Evolutionary conservation across 2,888 invertebrate species (phyloP), one percentile per base, ranked within the genome.

Genomic region (Dione juno): DNA sequence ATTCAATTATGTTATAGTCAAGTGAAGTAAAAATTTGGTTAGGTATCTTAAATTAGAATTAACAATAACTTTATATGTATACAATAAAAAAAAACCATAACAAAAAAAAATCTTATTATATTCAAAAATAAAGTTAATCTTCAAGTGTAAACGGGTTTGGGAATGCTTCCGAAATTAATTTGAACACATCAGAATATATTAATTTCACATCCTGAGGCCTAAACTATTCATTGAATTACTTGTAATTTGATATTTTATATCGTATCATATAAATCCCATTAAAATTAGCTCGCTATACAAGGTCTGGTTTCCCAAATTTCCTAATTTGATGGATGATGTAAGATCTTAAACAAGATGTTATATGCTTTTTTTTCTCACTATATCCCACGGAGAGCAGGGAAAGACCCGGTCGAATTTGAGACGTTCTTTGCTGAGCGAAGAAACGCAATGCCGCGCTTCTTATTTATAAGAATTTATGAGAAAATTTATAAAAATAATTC

Each of bases 101-200:
- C 3, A 28, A 28, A 2, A 28, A 35, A 41, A 59, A 63, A 41
- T 67, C 59, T 50, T 67, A 21, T 67, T 3, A 11, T 40, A n/a
- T 14, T 13, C 14, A 28, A 43, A 10, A 1, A 37, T 35, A 59
- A 21, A 50, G 13, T 40, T 16, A 57, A 16, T 57, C 37, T 41
- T 52, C 16, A 48, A 48, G 13, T 52, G 16, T n/a, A 13, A 52
- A 59, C 48, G n/a, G 19, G 37, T 40, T 48, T 40, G 19, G 40
- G 21, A 35, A 14, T 45, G 66, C 59, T 70, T 66, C 70, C 70
- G 66, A 59, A 66, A 66, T 61, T 70, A 61, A 66, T 70, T 57
- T n/a, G 41, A 28, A 58, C 67, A 70, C 61, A 66, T 45, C 45
- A 59, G 52, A 53, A 66, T 53, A 45, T 61, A 70, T 70, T 66